phyloP scores from a whole-genome alignment of 2,888 invertebrate genomes.

The Scotopteryx bipunctaria region DNA sequence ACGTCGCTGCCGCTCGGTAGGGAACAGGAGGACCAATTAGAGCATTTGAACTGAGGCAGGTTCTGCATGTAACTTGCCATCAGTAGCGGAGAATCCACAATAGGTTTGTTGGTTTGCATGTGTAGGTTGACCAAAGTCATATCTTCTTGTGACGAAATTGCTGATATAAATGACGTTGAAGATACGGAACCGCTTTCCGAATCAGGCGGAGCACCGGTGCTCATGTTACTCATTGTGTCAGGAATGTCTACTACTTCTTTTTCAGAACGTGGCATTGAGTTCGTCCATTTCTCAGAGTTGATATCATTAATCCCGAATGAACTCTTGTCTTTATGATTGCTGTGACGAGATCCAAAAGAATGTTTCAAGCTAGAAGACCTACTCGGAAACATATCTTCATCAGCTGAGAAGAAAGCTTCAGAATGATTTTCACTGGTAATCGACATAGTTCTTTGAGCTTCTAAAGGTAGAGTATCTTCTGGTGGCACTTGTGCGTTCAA shows the following conservation, averaged over 20 bases:
- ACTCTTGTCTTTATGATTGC: constrained; percentile 78
- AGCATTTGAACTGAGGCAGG: constrained; percentile 91
- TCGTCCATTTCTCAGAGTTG: constrained; percentile 70
- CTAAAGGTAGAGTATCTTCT: constrained; percentile 83
- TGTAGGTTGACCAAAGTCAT: constrained; percentile 96
- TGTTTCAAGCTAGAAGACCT: constrained; percentile 87
- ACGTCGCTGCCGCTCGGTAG: constrained; percentile 89
- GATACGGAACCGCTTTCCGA: constrained; percentile 92
- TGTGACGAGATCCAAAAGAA: constrained; percentile 81
- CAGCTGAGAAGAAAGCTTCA: constrained; percentile 96
- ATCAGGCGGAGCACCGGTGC: constrained; percentile 81
- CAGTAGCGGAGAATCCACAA: constrained; percentile 95
- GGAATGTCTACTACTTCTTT: constrained; percentile 54
- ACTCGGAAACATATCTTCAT: constrained; percentile 91
- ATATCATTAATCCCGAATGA: constrained; percentile 80
- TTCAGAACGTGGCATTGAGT: constrained; percentile 65
- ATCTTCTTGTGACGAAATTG: constrained; percentile 96
- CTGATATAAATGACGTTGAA: constrained; percentile 94
- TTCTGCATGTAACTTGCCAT: constrained; percentile 98
- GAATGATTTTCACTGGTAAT: constrained; percentile 95
- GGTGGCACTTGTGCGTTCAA: constrained; percentile 82
- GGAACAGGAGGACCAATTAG: constrained; percentile 90
- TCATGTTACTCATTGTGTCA: constrained; percentile 71
- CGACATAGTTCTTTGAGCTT: constrained; percentile 92
- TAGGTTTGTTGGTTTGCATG: constrained; percentile 95